Percentiles rank a stretch among this genome's conserved stretches.
Evolutionary conservation across 2,797 vertebrate genomes (phyloP).

Genomic region (Choloepus didactylus): DNA sequence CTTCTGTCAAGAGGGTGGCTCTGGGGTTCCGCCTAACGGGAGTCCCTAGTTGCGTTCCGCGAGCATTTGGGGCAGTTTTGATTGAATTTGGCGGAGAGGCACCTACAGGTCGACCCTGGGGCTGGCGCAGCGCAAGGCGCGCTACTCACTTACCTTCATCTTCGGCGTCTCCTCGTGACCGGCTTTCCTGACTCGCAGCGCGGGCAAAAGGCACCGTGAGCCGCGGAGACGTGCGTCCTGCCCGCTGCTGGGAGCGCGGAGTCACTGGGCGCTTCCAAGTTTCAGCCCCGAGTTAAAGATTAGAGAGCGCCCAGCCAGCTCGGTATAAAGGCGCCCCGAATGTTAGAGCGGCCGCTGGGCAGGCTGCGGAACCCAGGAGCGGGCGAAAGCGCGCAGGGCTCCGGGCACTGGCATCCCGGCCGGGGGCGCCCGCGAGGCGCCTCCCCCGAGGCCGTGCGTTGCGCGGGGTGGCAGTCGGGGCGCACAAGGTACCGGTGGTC

Average conservation of each 20-base stretch:
- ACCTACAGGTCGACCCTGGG: not conserved
- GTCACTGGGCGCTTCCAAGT: conserved; percentile 59
- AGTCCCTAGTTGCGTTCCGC: not conserved
- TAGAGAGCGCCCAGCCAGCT: conserved; percentile 63
- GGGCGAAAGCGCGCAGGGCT: not conserved
- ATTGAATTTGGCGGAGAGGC: not conserved
- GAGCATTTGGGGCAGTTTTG: not conserved
- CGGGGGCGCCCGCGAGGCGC: conserved; percentile 13
- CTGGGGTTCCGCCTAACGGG: not conserved
- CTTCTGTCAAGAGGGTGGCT: conserved; percentile 51
- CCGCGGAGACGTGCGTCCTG: not conserved
- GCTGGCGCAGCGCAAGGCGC: not conserved
- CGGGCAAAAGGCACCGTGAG: conserved; percentile 55
- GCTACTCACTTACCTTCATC: conserved; percentile 84
- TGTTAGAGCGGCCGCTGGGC: not conserved
- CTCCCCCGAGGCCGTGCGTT: not conserved
- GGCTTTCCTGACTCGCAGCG: not conserved
- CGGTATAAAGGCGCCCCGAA: not conserved
- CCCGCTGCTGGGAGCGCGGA: not conserved
- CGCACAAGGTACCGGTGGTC: not conserved
- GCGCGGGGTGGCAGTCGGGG: not conserved
- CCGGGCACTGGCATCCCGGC: not conserved
- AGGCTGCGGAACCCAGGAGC: not conserved
- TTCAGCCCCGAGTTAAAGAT: conserved; percentile 81
- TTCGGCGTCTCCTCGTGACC: conserved; percentile 31